phyloP scores from a whole-genome alignment of 1,140 invertebrate genomes.

The Coptotermes formosanus region DNA sequence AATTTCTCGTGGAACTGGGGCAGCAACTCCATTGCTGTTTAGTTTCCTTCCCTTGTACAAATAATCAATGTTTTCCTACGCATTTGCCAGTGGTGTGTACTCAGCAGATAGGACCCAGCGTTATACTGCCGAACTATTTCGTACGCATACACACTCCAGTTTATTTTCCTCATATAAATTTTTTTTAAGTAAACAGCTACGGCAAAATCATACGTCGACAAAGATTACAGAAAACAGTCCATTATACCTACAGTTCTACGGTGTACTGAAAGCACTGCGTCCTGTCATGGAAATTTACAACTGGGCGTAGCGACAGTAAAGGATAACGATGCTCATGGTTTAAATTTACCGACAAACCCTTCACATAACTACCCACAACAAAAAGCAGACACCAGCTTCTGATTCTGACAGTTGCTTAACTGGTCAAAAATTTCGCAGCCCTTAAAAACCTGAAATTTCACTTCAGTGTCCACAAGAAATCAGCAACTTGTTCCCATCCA shows the following conservation, averaged over 20 bases:
- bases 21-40: background rate
- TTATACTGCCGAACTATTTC: background rate
- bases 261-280: too few species aligned
- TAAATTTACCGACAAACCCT: too few species aligned
- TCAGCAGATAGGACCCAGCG: background rate
- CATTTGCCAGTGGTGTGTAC: constrained; percentile 4
- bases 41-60: background rate
- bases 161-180: background rate
- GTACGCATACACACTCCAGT: background rate
- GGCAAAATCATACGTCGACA: background rate
- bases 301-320: too few species aligned
- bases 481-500: background rate
- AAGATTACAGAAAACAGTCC: background rate
- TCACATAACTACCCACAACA: too few species aligned
- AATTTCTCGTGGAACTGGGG: background rate
- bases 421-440: too few species aligned
- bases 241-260: too few species aligned
- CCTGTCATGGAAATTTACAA: too few species aligned
- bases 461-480: background rate
- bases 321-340: too few species aligned
- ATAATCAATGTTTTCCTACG: constrained; percentile 7
- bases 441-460: background rate
- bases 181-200: background rate
- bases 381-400: too few species aligned
- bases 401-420: too few species aligned